These are phyloP conservation scores for Rhinichthys klamathensis DNA, from an alignment of 2,113 vertebrate genomes.

Conservation along the genomic window DNA sequence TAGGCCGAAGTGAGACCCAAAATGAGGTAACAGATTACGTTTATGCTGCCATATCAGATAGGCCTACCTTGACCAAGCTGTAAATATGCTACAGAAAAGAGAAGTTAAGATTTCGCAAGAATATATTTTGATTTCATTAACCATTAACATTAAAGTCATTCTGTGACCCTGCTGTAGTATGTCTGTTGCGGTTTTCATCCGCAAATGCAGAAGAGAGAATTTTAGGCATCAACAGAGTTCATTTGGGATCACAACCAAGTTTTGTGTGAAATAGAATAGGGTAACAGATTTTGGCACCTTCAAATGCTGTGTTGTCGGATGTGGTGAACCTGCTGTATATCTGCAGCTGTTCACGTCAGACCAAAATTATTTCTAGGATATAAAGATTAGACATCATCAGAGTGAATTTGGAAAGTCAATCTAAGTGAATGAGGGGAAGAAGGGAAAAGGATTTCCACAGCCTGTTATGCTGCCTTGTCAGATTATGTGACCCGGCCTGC, in stretches of 20 bases:
- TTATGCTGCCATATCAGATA: too few relatives aligned
- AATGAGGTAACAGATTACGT: too few relatives aligned
- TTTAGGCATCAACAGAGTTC: too few relatives aligned
- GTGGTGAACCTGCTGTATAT: not conserved
- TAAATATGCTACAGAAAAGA: not conserved
- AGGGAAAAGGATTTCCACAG: too few relatives aligned
- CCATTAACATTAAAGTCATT: not conserved
- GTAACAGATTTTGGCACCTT: not conserved
- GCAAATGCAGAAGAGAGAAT: too few relatives aligned
- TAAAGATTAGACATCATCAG: not conserved
- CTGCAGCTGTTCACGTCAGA: not conserved
- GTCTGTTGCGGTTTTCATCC: too few relatives aligned
- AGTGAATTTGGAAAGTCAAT: not conserved
- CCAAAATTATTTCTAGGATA: not conserved
- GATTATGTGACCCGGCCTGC: not conserved
- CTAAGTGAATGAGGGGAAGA: not conserved
- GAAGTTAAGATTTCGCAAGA: not conserved
- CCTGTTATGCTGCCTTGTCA: not conserved
- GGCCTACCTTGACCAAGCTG: too few relatives aligned
- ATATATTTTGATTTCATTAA: not conserved
- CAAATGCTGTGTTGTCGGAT: not conserved
- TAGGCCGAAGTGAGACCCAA: too few relatives aligned
- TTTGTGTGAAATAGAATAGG: not conserved
- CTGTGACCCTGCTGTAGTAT: not conserved
- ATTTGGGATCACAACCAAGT: not conserved